phyloP scores from a whole-genome alignment of 1,140 invertebrate species.

The Akabosia matsudoensis region DNA sequence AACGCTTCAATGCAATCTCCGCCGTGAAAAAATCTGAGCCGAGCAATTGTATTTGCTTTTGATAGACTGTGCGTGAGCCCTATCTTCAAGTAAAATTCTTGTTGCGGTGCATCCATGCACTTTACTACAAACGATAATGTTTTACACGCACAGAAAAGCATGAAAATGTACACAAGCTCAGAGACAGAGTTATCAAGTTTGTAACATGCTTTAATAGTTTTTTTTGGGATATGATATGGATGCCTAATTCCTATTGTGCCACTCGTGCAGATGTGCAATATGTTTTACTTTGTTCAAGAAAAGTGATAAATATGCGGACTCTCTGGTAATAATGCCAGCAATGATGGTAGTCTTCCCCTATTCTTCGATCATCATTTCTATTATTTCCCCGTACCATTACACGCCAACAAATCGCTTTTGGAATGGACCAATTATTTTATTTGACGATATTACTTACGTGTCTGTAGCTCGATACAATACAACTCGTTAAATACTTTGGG shows the following conservation, averaged over 20 bases:
- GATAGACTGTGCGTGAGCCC: no score
- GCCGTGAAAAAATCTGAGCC: no score
- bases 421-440: conserved; percentile 15
- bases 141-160: no score
- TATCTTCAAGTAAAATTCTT: no score
- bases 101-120: no score
- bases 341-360: not conserved
- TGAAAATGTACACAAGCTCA: no score
- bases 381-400: not conserved
- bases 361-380: not conserved
- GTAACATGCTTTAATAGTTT: not conserved
- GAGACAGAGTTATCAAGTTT: no score
- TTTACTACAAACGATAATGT: no score
- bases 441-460: conserved; percentile 10
- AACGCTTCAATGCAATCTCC: not conserved
- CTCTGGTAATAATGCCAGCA: not conserved
- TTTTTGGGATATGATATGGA: no score
- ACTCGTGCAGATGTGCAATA: not conserved
- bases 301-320: not conserved
- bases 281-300: not conserved
- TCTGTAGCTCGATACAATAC: not conserved
- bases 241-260: not conserved
- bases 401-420: not conserved
- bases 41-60: no score
- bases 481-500: not conserved